Conservation (phyloP, 2,113 vertebrate genomes). For the Chascanopsetta lugubris region DNA sequence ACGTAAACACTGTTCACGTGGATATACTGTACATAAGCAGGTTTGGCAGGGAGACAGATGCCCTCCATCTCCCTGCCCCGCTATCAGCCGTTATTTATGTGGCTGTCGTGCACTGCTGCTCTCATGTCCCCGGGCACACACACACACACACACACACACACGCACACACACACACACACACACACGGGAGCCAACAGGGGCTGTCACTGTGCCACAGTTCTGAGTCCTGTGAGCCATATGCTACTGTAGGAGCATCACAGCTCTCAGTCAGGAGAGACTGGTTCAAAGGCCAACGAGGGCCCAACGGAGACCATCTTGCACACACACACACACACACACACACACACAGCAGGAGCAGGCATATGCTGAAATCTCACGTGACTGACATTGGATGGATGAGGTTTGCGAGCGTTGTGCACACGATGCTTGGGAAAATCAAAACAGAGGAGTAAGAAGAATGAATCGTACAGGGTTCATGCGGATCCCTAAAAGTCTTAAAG, state of each 20-base stretch:
- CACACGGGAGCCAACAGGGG: conserved; percentile 42
- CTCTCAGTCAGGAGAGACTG: conserved; percentile 46
- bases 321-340: conserved; percentile 11
- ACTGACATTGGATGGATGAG: conserved; percentile 8
- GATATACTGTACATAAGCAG: conserved; percentile 6
- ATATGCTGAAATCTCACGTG: conserved; percentile 3
- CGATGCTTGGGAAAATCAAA: background rate
- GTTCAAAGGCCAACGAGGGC: conserved; percentile 69
- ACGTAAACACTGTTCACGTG: background rate
- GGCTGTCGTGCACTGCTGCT: conserved; percentile 61
- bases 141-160: conserved; percentile 15
- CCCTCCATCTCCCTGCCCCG: conserved; percentile 27
- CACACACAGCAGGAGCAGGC: conserved; percentile 2
- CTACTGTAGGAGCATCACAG: conserved; percentile 25
- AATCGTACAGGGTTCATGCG: too few species aligned
- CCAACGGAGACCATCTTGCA: conserved; percentile 37
- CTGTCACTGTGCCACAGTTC: conserved; percentile 55
- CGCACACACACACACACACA: conserved; percentile 22
- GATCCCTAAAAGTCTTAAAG: too few species aligned
- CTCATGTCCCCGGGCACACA: conserved; percentile 53
- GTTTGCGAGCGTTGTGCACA: background rate
- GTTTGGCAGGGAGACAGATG: conserved; percentile 24
- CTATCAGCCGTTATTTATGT: conserved; percentile 72
- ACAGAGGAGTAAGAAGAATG: too few species aligned
- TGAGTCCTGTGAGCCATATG: conserved; percentile 64